Evolutionary conservation across 2,113 vertebrate genomes (phyloP).

Genomic region (Xiphias gladius): DNA sequence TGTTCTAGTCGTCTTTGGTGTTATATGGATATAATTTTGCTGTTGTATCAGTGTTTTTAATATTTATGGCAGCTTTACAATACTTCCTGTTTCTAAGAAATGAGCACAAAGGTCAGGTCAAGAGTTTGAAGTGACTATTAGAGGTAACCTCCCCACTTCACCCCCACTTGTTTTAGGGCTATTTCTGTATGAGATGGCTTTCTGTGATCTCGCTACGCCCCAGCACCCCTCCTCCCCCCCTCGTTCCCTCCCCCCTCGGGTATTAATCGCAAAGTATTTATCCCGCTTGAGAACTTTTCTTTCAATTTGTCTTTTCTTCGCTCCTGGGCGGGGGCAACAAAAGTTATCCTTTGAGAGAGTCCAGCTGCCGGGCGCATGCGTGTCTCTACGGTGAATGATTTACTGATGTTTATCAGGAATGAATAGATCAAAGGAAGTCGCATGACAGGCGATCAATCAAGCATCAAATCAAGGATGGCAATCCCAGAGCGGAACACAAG

Average conservation of each 20-base stretch:
- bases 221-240: conserved; percentile 58
- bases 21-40: not conserved
- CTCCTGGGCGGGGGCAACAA: conserved; percentile 69
- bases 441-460: conserved; percentile 89
- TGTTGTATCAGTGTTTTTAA: not conserved
- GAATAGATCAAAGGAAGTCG: conserved; percentile 87
- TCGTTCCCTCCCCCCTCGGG: conserved; percentile 45
- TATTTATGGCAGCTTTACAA: not conserved
- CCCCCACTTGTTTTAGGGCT: conserved; percentile 43
- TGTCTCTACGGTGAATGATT: conserved; percentile 85
- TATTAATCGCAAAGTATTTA: conserved; percentile 81
- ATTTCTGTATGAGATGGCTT: conserved; percentile 43
- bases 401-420: conserved; percentile 88
- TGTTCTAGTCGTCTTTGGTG: not conserved
- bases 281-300: conserved; percentile 80
- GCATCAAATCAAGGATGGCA: conserved; percentile 88
- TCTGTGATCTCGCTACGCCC: conserved; percentile 80
- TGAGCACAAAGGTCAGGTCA: conserved; percentile 60
- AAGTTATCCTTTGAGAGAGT: conserved; percentile 77
- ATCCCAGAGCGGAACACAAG: conserved; percentile 79
- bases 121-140: conserved; percentile 55
- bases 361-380: conserved; percentile 80
- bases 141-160: conserved; percentile 32
- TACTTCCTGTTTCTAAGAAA: conserved; percentile 14
- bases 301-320: conserved; percentile 79